These are phyloP conservation scores for Argynnis bischoffii DNA, from an alignment of 2,888 invertebrate species.

Conservation along the genomic window DNA sequence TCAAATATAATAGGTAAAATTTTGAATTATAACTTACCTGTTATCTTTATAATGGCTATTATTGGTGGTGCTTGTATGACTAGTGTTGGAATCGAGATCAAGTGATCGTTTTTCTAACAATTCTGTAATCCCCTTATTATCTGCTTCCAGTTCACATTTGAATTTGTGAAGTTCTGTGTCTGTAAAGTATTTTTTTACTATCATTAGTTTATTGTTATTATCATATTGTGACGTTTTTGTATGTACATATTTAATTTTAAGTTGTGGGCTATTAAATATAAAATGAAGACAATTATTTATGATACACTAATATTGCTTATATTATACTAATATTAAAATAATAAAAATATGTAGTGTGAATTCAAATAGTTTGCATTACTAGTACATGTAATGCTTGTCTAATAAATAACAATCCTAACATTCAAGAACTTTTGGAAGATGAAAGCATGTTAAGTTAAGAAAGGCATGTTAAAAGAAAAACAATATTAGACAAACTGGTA, in stretches of 20 bases:
- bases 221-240: no score
- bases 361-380: no score
- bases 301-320: not conserved
- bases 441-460: no score
- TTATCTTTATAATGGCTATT: constrained; percentile 92
- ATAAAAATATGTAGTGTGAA: no score
- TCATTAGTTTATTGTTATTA: no score
- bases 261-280: not conserved
- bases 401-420: no score
- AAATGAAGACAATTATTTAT: not conserved
- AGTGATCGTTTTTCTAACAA: constrained; percentile 95
- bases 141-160: constrained; percentile 99
- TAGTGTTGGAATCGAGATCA: constrained; percentile 88
- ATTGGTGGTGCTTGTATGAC: constrained; percentile 70
- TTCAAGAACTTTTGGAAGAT: no score
- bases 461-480: no score
- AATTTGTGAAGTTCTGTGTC: constrained; percentile 96
- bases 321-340: not conserved
- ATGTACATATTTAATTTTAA: not conserved
- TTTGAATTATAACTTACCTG: constrained; percentile 71
- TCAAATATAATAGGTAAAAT: not conserved
- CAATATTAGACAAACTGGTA: no score
- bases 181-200: constrained; percentile 40
- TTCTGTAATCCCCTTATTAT: constrained; percentile 98
- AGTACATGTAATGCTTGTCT: no score